Conservation (phyloP, 2,113 vertebrate genomes). For the Sebastes schlegelii region DNA sequence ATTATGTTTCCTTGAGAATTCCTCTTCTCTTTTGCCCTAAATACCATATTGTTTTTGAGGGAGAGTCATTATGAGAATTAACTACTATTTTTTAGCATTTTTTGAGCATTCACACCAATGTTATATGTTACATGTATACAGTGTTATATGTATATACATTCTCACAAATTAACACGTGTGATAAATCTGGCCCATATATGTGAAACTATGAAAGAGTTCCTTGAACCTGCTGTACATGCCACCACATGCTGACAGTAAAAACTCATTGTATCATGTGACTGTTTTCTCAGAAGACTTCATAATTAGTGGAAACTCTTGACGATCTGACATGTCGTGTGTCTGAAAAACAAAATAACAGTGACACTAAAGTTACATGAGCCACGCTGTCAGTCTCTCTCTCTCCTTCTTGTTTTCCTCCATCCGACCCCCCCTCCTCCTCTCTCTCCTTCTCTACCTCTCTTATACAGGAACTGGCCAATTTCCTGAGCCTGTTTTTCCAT, state of each 20-base stretch:
- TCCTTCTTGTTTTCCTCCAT: slow-evolving; percentile 37
- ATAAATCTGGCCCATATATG: not conserved
- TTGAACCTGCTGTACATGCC: not conserved
- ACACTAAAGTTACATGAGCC: slow-evolving; percentile 46
- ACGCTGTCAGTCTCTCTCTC: slow-evolving; percentile 13
- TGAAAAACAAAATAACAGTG: slow-evolving; percentile 27
- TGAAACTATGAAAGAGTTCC: not conserved
- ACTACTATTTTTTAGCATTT: not conserved
- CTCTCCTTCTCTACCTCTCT: slow-evolving; percentile 44
- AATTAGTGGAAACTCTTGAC: slow-evolving; percentile 26
- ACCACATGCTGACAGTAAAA: not conserved
- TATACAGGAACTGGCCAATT: slow-evolving; percentile 67
- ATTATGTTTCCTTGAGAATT: not conserved
- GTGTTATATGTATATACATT: not conserved
- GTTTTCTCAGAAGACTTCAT: slow-evolving; percentile 9
- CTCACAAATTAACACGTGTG: not conserved
- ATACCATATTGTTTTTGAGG: not conserved
- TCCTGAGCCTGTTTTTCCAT: slow-evolving; percentile 71
- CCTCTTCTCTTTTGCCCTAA: not conserved
- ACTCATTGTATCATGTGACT: not conserved
- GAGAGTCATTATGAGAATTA: not conserved
- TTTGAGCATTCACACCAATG: not conserved
- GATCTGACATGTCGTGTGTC: slow-evolving; percentile 38
- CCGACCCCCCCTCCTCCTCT: slow-evolving; percentile 6
- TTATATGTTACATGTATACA: not conserved